These are phyloP conservation scores for Selene dorsalis DNA, from an alignment of 2,797 vertebrate species.

Conservation along the genomic window DNA sequence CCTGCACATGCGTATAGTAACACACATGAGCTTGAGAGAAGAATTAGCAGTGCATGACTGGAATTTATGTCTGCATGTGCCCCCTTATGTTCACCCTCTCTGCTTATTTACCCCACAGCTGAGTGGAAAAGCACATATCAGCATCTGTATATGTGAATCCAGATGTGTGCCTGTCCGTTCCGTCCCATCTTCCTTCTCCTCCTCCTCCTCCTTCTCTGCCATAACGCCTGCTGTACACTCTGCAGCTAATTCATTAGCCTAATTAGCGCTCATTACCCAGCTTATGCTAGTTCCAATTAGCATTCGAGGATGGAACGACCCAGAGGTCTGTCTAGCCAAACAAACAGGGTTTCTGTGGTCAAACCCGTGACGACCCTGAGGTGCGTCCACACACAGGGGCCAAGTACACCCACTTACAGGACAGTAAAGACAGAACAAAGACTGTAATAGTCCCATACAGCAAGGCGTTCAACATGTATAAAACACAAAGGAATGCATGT, in stretches of 20 bases:
- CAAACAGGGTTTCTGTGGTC: constrained; percentile 51
- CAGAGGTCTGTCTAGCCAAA: constrained; percentile 51
- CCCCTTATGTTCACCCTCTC: constrained; percentile 27
- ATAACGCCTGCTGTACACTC: constrained; percentile 50
- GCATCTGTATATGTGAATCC: constrained; percentile 46
- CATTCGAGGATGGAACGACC: constrained; percentile 58
- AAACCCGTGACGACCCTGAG: constrained; percentile 34
- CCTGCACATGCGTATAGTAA: constrained; percentile 40
- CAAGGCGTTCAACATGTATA: not conserved
- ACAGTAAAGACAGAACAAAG: not conserved
- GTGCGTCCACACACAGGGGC: constrained; percentile 6
- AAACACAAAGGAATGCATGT: constrained; percentile 22
- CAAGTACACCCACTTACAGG: constrained; percentile 29
- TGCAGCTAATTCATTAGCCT: constrained; percentile 76
- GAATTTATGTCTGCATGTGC: not conserved
- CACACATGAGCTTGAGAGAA: constrained; percentile 27
- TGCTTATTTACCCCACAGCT: constrained; percentile 41
- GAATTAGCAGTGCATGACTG: constrained; percentile 32
- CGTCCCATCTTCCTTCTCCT: constrained; percentile 30
- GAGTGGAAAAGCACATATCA: constrained; percentile 7
- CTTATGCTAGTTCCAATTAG: constrained; percentile 79
- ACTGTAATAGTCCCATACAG: not conserved
- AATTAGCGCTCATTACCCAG: constrained; percentile 78
- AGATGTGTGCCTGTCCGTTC: constrained; percentile 54
- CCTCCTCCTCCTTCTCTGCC: constrained; percentile 34